A percentile compares a stretch with the other conserved stretches of the same genome.
These are phyloP conservation scores for Dallia pectoralis DNA, from an alignment of 2,797 vertebrate genomes.

Conservation along the genomic window DNA sequence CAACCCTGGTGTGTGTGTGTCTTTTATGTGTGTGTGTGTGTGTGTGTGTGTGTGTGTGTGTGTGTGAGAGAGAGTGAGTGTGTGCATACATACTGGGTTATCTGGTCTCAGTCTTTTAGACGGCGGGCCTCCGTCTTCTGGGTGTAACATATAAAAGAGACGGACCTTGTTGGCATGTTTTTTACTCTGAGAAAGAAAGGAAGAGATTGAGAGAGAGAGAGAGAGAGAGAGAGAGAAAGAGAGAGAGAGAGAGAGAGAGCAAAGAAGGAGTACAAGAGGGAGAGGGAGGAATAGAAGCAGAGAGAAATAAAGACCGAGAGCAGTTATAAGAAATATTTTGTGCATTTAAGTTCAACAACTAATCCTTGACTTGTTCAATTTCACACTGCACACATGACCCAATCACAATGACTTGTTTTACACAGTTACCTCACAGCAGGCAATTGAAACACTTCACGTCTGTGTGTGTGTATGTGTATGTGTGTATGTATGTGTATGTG, in stretches of 20 bases:
- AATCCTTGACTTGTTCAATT: neutral
- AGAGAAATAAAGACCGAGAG: constrained; percentile 2
- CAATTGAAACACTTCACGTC: neutral
- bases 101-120: constrained; percentile 67
- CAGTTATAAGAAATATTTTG: neutral
- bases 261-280: neutral
- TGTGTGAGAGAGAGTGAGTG: neutral
- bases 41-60: constrained; percentile 5
- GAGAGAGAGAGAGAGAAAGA: neutral
- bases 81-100: constrained; percentile 57
- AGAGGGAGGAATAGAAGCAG: neutral
- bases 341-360: neutral
- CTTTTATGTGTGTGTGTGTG: neutral
- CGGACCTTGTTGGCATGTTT: constrained; percentile 72
- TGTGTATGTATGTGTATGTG: neutral
- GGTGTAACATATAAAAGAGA: constrained; percentile 71
- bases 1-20: neutral
- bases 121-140: constrained; percentile 67
- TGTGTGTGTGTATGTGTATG: neutral
- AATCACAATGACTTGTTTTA: neutral
- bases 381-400: neutral
- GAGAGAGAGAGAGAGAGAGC: neutral
- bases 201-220: neutral
- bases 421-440: neutral
- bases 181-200: constrained; percentile 56